Percentiles rank a stretch among this genome's conserved stretches.
Evolutionary conservation across 2,888 invertebrate species (phyloP).

Genomic region (Hermaeophaga mercurialis): DNA sequence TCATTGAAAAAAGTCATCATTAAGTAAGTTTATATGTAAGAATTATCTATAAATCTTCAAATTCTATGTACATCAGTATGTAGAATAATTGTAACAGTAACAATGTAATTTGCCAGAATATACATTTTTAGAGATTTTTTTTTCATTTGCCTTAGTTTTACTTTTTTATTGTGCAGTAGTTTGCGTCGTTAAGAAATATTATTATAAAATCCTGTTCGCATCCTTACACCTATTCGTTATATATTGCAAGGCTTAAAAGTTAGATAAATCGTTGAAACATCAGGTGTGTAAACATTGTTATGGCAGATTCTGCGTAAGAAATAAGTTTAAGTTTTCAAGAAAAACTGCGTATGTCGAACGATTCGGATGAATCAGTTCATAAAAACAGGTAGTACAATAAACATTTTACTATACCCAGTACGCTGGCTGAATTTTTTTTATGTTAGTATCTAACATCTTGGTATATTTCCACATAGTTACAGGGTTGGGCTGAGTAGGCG

Average conservation of each 20-base stretch:
- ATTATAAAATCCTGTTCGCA: neutral
- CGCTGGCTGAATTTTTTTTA: slow-evolving; percentile 22
- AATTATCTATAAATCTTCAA: no score
- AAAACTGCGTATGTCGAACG: neutral
- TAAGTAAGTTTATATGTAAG: no score
- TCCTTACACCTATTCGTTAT: neutral
- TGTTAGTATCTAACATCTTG: slow-evolving; percentile 30
- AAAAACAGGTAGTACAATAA: slow-evolving; percentile 26
- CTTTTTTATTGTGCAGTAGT: no score
- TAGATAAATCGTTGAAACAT: neutral
- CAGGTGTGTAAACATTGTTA: neutral
- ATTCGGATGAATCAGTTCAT: slow-evolving; percentile 14
- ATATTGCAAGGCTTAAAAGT: neutral
- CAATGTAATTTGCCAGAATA: no score
- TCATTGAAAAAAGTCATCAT: no score
- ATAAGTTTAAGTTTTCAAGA: neutral
- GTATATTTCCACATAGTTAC: slow-evolving; percentile 25
- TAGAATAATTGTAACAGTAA: no score
- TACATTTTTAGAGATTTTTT: no score
- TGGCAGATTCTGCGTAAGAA: neutral
- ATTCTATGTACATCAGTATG: no score
- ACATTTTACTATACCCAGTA: slow-evolving; percentile 26
- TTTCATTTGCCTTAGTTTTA: no score
- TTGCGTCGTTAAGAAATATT: neutral
- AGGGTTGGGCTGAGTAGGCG: slow-evolving; percentile 27